Base-by-base conservation (phyloP, 2,888 invertebrate genomes). In the Plebejus argus region DNA sequence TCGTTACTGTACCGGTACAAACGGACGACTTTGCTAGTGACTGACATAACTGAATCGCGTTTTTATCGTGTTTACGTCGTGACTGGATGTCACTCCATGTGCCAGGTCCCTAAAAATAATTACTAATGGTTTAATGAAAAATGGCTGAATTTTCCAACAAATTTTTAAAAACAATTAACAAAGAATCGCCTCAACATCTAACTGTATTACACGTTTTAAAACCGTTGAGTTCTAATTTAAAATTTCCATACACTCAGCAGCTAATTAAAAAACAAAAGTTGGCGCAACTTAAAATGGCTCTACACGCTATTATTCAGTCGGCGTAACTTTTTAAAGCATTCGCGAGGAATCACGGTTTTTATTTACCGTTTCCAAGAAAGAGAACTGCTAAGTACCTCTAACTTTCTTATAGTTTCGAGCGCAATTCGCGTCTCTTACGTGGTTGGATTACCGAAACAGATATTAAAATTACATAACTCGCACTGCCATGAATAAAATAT, bases 371-470 rank as follows among this genome's bases (percentile, higher is more conserved):
- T 49, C 70, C 70, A 28, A 77, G 71, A 74, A 72, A 58, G 58
- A 61, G 77, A 77, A 77, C 58, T 56, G 77, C n/a, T 72, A 80
- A 78, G 78, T 76, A 76, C 75, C 23, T 8, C 66, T 79, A 79
- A 78, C 79, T 79, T 79, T 77, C 78, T 79, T 80, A 53, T 76
- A 77, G 78, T 79, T 80, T 71, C 70, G 66, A 77, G 76, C 58
- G 76, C 76, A 72, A 79, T 76, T 77, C 35, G 18, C 77, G 76
- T 70, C 71, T 70, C 39, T 76, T 76, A 78, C 79, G 79, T 77
- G 79, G 53, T 28, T 12, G 58, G 78, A 78, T 77, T 79, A 77
- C 70, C 58, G 28, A 72, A 58, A 61, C 61, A 77, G 71, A 71
- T 77, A 71, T 77, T 49, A 70, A 35, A 53, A 70, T 66, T 66